These are phyloP conservation scores for Nothocercus nigrocapillus DNA, from an alignment of 2,113 vertebrate species.

Conservation along the genomic window DNA sequence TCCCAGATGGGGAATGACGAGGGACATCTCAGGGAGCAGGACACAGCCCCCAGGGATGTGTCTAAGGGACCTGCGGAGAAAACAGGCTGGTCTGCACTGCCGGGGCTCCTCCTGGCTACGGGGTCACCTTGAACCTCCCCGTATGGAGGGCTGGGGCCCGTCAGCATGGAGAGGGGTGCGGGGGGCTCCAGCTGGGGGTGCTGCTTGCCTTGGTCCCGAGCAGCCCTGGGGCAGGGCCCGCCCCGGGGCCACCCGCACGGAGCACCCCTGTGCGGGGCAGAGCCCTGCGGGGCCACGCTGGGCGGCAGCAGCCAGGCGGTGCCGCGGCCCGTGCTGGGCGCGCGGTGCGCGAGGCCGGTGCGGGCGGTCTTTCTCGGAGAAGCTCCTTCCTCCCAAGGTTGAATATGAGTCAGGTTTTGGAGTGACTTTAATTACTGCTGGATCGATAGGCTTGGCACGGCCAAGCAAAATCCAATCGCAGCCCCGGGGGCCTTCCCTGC, in stretches of 20 bases:
- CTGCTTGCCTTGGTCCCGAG: neutral
- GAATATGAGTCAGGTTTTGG: conserved; percentile 72
- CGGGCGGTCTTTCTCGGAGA: neutral
- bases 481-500: neutral
- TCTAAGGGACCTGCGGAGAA: neutral
- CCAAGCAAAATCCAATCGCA: conserved; percentile 63
- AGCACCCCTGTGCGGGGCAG: too few species aligned
- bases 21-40: neutral
- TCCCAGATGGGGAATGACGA: neutral
- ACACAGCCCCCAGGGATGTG: neutral
- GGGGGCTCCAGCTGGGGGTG: neutral
- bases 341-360: fast-evolving
- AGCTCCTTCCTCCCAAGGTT: conserved; percentile 55
- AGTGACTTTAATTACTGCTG: conserved; percentile 66
- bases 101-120: neutral
- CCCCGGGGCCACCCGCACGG: too few species aligned
- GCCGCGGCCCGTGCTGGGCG: neutral
- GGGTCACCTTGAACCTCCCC: neutral
- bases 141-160: neutral
- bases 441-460: conserved; percentile 61
- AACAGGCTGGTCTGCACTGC: neutral
- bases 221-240: fast-evolving
- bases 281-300: neutral
- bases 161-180: fast-evolving
- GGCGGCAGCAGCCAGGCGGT: neutral